Evolutionary conservation across 2,113 vertebrate genomes (phyloP).

Genomic region (Lophochroa leadbeateri): DNA sequence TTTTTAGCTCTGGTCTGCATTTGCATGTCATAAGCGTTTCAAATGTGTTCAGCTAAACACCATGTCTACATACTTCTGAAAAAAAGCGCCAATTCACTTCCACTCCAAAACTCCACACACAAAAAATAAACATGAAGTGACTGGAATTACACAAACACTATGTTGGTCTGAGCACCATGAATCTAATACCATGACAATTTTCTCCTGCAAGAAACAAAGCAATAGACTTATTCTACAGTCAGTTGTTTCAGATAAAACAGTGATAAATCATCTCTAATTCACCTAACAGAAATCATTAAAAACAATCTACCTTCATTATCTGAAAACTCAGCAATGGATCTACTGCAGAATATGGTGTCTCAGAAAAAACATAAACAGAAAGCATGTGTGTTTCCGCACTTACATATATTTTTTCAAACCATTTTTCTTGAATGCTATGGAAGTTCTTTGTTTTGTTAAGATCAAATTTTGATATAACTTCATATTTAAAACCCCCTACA

Average conservation of each 20-base stretch:
- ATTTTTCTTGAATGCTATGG: not conserved
- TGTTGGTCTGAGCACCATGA: not conserved
- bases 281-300: conserved; percentile 25
- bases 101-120: not conserved
- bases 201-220: not conserved
- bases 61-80: not conserved
- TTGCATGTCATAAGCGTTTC: not conserved
- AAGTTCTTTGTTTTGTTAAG: not conserved
- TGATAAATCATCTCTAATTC: conserved; percentile 38
- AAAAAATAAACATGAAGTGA: not conserved
- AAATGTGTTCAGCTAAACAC: not conserved
- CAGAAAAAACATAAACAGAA: not conserved
- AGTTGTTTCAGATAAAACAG: not conserved
- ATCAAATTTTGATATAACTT: not conserved
- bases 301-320: conserved; percentile 3
- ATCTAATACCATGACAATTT: not conserved
- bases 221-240: not conserved
- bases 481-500: not conserved
- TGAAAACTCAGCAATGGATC: not conserved
- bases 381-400: not conserved
- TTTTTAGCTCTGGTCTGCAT: not conserved
- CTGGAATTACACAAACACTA: not conserved
- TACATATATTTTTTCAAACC: not conserved
- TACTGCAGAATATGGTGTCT: not conserved
- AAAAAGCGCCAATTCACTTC: not conserved